These are phyloP conservation scores for Butastur rufipennis DNA, from an alignment of 2,113 vertebrate genomes.

Conservation along the genomic window DNA sequence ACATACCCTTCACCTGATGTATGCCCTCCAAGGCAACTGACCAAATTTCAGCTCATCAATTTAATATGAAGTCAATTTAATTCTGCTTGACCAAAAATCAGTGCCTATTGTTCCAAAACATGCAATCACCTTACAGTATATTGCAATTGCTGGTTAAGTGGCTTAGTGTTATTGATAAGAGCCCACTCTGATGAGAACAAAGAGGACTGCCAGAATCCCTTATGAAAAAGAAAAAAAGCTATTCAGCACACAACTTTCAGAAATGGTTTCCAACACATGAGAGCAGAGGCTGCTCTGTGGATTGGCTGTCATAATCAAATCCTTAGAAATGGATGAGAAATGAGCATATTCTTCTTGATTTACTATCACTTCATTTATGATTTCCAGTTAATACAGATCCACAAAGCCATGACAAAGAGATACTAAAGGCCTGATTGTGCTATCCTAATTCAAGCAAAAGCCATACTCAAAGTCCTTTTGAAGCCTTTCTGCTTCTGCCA, in stretches of 20 bases:
- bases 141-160: slow-evolving; percentile 58
- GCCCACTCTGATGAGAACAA: slow-evolving; percentile 59
- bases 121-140: slow-evolving; percentile 50
- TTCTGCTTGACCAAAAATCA: slow-evolving; percentile 73
- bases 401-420: neutral
- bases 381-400: slow-evolving; percentile 19
- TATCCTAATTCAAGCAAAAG: slow-evolving; percentile 28
- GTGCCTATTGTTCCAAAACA: slow-evolving; percentile 70
- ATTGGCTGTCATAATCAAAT: neutral
- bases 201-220: slow-evolving; percentile 23
- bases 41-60: slow-evolving; percentile 60
- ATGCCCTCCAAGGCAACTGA: slow-evolving; percentile 39
- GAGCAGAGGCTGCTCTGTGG: neutral
- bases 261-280: neutral
- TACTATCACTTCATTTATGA: slow-evolving; percentile 29
- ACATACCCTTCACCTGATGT: slow-evolving; percentile 18
- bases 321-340: slow-evolving; percentile 37
- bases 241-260: slow-evolving; percentile 43
- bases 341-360: slow-evolving; percentile 17
- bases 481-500: slow-evolving; percentile 36
- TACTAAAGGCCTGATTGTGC: slow-evolving; percentile 28
- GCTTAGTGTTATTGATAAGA: slow-evolving; percentile 47
- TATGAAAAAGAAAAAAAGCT: slow-evolving; percentile 49
- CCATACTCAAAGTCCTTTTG: slow-evolving; percentile 3
- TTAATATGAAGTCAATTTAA: slow-evolving; percentile 71